Percentiles rank a stretch among this genome's conserved stretches.
Evolutionary conservation across 2,888 invertebrate genomes (phyloP).

Genomic region (Hypomecis atomaria): DNA sequence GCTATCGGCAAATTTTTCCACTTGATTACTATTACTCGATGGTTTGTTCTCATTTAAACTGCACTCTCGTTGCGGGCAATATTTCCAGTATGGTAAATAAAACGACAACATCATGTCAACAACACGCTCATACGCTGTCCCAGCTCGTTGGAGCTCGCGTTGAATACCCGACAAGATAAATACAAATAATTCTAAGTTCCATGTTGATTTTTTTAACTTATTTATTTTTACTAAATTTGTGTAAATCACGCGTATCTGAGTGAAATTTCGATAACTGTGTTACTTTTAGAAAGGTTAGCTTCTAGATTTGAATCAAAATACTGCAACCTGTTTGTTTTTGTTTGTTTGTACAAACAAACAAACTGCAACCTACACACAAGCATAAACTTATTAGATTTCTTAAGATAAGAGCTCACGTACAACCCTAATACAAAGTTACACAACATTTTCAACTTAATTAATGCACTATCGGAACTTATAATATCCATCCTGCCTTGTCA

Average conservation of each 20-base stretch:
- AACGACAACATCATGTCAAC: constrained; percentile 16
- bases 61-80: constrained; percentile 6
- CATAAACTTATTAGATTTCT: no score
- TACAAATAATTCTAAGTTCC: constrained; percentile 7
- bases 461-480: not conserved
- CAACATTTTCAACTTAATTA: no score
- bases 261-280: no score
- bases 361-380: no score
- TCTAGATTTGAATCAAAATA: no score
- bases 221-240: not conserved
- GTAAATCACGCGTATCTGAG: not conserved
- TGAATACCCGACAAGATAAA: constrained; percentile 8
- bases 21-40: not conserved
- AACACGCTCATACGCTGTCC: constrained; percentile 12
- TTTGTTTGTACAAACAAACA: no score
- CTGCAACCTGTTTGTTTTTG: no score
- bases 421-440: no score
- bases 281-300: not conserved
- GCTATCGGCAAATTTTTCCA: not conserved
- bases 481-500: not conserved
- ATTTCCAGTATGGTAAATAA: constrained; percentile 18
- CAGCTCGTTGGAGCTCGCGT: constrained; percentile 3
- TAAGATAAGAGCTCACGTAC: no score
- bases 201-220: not conserved
- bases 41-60: constrained; percentile 13